Percentiles rank a stretch among this genome's conserved stretches.
Evolutionary conservation across 2,113 vertebrate genomes (phyloP).

Genomic region (Eretmochelys imbricata): DNA sequence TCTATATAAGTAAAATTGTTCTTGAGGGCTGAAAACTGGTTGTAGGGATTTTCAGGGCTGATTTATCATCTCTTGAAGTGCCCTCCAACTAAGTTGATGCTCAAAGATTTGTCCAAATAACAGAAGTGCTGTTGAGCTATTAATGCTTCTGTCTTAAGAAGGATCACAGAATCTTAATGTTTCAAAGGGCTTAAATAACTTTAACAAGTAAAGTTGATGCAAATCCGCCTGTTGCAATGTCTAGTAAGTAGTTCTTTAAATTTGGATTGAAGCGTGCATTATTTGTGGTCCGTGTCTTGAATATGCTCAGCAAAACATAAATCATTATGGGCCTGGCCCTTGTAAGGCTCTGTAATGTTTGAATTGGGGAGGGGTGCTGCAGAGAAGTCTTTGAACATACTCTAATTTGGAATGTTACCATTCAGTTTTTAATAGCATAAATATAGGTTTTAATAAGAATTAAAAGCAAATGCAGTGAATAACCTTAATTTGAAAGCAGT

Average conservation of each 20-base stretch:
- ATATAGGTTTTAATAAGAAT: background rate
- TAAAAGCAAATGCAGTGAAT: conserved; percentile 6
- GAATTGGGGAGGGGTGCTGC: background rate
- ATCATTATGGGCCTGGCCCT: background rate
- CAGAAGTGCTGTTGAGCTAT: background rate
- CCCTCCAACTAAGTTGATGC: background rate
- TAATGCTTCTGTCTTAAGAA: background rate
- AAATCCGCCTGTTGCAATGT: background rate
- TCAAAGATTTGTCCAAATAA: background rate
- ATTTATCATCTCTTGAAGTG: background rate
- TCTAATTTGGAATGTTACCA: background rate
- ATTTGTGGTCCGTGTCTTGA: background rate
- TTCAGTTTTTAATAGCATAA: background rate
- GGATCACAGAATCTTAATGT: background rate
- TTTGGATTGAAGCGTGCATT: background rate
- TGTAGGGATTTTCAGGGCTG: background rate
- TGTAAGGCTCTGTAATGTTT: background rate
- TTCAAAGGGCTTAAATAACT: background rate
- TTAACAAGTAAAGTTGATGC: background rate
- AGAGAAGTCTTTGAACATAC: background rate
- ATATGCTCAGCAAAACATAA: background rate
- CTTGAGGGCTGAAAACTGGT: background rate
- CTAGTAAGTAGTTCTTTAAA: background rate
- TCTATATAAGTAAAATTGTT: background rate
- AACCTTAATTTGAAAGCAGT: background rate